Conservation (phyloP, 2,797 vertebrate species). For the Mormyrops attenuatus region DNA sequence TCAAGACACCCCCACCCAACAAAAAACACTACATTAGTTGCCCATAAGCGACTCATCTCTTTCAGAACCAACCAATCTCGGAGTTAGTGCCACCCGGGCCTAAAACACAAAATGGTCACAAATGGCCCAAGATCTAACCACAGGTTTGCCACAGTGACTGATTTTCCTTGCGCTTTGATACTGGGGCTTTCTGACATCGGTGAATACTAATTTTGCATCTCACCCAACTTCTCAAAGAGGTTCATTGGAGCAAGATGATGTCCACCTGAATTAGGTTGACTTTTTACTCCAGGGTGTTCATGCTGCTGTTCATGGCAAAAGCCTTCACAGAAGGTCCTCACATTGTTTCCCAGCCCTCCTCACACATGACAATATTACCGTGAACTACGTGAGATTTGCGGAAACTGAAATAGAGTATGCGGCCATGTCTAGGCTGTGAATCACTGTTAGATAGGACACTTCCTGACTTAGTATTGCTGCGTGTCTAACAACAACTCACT, state of each 20-base stretch:
- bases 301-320: background rate
- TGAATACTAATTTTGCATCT: background rate
- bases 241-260: background rate
- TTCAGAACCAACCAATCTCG: background rate
- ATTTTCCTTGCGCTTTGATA: background rate
- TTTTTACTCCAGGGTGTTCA: background rate
- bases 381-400: background rate
- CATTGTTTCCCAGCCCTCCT: background rate
- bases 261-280: background rate
- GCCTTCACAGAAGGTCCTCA: background rate
- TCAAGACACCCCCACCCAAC: background rate
- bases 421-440: background rate
- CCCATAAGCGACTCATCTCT: background rate
- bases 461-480: background rate
- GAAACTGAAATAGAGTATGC: background rate
- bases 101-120: background rate
- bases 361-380: background rate
- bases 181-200: background rate
- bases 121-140: background rate
- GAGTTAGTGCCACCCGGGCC: background rate
- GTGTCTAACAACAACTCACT: background rate
- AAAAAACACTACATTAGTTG: background rate
- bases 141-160: background rate
- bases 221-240: background rate
- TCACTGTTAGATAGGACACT: background rate